Base-by-base conservation (phyloP, 1,140 invertebrate species). In the Hyles euphorbiae region DNA sequence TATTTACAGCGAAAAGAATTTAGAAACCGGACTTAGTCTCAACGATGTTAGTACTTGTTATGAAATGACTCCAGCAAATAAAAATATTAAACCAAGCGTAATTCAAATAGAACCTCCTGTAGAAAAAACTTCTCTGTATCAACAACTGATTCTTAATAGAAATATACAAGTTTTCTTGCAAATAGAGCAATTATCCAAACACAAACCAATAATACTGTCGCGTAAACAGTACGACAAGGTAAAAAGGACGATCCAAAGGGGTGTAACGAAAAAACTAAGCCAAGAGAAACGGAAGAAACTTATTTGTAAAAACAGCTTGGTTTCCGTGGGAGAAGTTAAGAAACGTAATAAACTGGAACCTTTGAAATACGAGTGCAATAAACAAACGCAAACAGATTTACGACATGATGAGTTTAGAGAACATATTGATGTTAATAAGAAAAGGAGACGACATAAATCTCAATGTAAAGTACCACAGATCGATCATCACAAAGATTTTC, bases 221-320 rank as follows among this genome's bases (percentile, higher is more conserved):
- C 65, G 68, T 12, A 73, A 72, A 56, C 83, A 86, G 67, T 86
- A 86, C 43, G 61, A 78, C n/a, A 86, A 74, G 72, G 68, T 86
- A 4, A 83, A 76, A 68, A 78, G 58, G 63, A 74, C 63, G 7
- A 76, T 83, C 44, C 65, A 77, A 60, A 65, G 59, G 44, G 69
- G 63, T 33, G 60, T 75, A 51, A 63, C 57, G 11, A 74, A 69
- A 22, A 76, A 67, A 50, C 44, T 34, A 34, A 60, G 56, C 47
- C 33, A 8, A 47, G 54, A 67, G 0, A 74, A 64, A 53, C 52
- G 55, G 47, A 71, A 61, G 32, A 53, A 61, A 53, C 60, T 52
- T 57, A 53, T 54, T 45, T 58, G 55, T 7, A 69, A 70, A 46
- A 55, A 36, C 43, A 79, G 74, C 48, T 56, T 69, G 10, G 40